phyloP scores from a whole-genome alignment of 2,888 invertebrate genomes.

The Pomacea canaliculata region DNA sequence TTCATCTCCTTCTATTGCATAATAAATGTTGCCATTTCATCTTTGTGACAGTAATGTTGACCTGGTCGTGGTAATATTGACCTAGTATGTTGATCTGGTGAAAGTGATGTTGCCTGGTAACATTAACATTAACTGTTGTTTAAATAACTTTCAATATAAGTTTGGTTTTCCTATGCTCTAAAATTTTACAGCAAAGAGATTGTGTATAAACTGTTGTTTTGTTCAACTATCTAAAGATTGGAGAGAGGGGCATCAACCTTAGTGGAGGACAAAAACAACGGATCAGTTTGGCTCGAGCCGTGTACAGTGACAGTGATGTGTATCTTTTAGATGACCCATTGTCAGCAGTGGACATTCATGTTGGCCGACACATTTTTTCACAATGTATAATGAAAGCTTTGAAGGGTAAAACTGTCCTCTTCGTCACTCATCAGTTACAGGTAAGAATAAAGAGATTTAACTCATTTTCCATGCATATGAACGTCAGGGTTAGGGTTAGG shows the following conservation, averaged over 20 bases:
- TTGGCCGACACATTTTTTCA: slow-evolving; percentile 58
- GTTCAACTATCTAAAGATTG: slow-evolving; percentile 45
- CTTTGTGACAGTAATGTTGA: too few relatives aligned
- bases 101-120: too few relatives aligned
- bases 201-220: too few relatives aligned
- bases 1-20: too few relatives aligned
- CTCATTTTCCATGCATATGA: background rate
- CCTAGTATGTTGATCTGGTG: too few relatives aligned
- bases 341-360: slow-evolving; percentile 63
- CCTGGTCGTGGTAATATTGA: too few relatives aligned
- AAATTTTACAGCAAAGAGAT: too few relatives aligned
- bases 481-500: too few relatives aligned
- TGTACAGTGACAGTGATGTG: slow-evolving; percentile 60
- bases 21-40: too few relatives aligned
- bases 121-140: too few relatives aligned
- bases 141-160: too few relatives aligned
- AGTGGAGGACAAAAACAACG: slow-evolving; percentile 64
- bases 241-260: slow-evolving; percentile 60
- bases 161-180: too few relatives aligned
- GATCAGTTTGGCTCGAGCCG: slow-evolving; percentile 58
- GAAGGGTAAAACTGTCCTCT: slow-evolving; percentile 55
- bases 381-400: slow-evolving; percentile 51
- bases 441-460: slow-evolving; percentile 31
- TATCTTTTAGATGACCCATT: slow-evolving; percentile 62
- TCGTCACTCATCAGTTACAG: slow-evolving; percentile 64